These are phyloP conservation scores for Eptesicus fuscus DNA, from an alignment of 2,113 vertebrate species.

Conservation along the genomic window DNA sequence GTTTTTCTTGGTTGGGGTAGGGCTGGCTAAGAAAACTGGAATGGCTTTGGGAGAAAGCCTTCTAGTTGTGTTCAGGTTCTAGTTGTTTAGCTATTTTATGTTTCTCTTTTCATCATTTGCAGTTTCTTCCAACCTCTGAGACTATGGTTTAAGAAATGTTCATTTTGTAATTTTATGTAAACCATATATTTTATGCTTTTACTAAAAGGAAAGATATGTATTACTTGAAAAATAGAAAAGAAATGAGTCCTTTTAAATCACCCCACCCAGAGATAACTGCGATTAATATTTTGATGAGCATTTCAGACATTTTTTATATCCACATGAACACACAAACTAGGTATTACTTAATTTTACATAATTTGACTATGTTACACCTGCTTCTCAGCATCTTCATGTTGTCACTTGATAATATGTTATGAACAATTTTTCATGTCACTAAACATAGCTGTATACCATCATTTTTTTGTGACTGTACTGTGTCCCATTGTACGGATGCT, in stretches of 20 bases:
- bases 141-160: not conserved
- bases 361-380: constrained; percentile 26
- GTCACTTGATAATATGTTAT: not conserved
- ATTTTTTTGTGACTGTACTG: not conserved
- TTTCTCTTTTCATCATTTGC: not conserved
- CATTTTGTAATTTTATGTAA: not conserved
- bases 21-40: not conserved
- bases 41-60: not conserved
- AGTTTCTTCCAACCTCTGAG: not conserved
- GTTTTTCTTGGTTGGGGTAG: not conserved
- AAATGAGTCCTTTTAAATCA: not conserved
- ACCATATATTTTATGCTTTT: not conserved
- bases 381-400: not conserved
- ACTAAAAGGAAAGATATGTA: not conserved
- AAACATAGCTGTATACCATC: not conserved
- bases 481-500: not conserved
- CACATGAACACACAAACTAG: not conserved
- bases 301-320: not conserved
- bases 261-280: not conserved
- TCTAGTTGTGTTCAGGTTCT: too few species aligned
- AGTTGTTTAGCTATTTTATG: not conserved
- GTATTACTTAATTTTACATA: constrained; percentile 9
- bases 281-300: not conserved
- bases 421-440: constrained; percentile 25
- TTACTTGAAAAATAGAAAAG: not conserved